Evolutionary conservation across 2,113 vertebrate species (phyloP), one percentile per base, ranked within the genome.

Genomic region (Chloropsis cyanopogon): DNA sequence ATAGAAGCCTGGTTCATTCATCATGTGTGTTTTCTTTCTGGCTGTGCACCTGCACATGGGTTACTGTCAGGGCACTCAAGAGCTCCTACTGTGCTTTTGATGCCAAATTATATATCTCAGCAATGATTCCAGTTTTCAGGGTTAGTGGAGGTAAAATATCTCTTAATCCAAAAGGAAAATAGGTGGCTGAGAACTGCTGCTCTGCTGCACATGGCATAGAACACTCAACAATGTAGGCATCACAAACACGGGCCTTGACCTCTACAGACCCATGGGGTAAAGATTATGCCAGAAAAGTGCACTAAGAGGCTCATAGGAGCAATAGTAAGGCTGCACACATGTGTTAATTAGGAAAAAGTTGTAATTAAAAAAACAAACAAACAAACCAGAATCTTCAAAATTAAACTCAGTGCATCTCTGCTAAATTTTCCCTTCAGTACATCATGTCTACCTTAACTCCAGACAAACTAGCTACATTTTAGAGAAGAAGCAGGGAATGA

Each of bases 91-190:
- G 46, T 91, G 56, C 57, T 64, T 92, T 86, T 78, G 28, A 56
- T 75, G 39, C 20, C 81, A 75, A 96, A 76, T 93, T 84, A 52
- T 49, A 52, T 8, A 13, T 80, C 60, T 92, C 57, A 28, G 37
- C 23, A 61, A 61, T 39, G 5, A 69, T 56, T 73, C 23, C 31
- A 49, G 20, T 78, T 68, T 66, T 81, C 64, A 92, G 41, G 6
- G 37, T 44, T 81, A 49, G 49, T 49, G 22, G 12, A 37, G 49
- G 26, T 70, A 86, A 88, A 39, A 44, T 9, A 46, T 29, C 14
- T 69, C 59, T 33, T 56, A 61, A 57, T 53, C 70, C 29, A n/a
- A 69, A 72, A 75, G 25, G 24, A 87, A 91, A 87, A n/a, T 8
- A 60, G 29, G 49, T 41, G 57, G 29, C 54, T 89, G 56, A 20